Conservation (phyloP, 2,113 vertebrate species). For the Laticauda colubrina region DNA sequence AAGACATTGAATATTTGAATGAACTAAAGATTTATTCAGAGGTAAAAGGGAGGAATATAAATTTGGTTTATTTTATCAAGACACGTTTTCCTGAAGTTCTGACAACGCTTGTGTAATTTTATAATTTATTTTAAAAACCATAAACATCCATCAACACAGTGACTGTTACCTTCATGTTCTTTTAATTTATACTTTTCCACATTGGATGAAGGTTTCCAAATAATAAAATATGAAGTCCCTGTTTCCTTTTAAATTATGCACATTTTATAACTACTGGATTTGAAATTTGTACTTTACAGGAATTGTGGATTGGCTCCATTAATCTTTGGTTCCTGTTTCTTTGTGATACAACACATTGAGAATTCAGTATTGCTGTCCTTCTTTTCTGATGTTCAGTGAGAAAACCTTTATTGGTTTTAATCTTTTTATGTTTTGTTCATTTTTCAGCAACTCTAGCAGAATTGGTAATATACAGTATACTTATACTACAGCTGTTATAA, state of each 20-base stretch:
- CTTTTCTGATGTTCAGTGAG: conserved; percentile 24
- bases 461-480: neutral
- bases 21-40: neutral
- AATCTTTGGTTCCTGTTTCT: neutral
- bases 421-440: conserved; percentile 24
- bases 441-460: conserved; percentile 45
- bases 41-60: neutral
- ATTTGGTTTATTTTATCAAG: neutral
- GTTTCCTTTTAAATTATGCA: neutral
- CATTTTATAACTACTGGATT: neutral
- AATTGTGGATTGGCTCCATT: neutral
- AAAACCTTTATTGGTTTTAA: conserved; percentile 43
- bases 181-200: neutral
- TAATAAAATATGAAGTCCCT: neutral
- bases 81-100: neutral
- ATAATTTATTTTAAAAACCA: neutral
- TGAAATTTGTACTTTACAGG: neutral
- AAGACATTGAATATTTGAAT: neutral
- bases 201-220: neutral
- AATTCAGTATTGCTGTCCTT: conserved; percentile 8
- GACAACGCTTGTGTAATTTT: neutral
- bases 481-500: conserved; percentile 7
- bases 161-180: fast-evolving
- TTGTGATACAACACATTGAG: neutral
- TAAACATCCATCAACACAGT: neutral